Conservation (phyloP, 2,797 vertebrate genomes). For the Cyprinodon diabolis region DNA sequence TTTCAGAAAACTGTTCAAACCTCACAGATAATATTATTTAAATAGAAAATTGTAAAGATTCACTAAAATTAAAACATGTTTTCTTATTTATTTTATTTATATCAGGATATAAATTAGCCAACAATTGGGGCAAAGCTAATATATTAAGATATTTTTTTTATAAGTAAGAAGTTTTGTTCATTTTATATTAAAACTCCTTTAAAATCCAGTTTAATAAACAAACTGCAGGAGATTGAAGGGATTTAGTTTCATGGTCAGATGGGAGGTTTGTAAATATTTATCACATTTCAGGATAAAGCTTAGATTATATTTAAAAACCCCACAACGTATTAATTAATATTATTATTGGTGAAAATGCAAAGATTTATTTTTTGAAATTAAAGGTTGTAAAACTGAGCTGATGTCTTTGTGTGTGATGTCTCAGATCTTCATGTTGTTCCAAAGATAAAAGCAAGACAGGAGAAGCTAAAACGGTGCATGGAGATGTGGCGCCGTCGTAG, state of each 20-base stretch:
- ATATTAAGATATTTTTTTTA: no score
- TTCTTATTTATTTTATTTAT: not conserved
- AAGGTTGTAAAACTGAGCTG: conserved; percentile 65
- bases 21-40: not conserved
- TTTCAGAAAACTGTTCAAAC: no score
- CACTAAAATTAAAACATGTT: no score
- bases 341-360: conserved; percentile 48
- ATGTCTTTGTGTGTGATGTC: not conserved
- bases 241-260: not conserved
- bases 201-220: not conserved
- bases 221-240: not conserved
- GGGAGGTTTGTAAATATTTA: conserved; percentile 3
- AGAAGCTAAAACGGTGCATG: not conserved
- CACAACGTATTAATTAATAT: conserved; percentile 54
- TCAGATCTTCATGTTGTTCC: not conserved
- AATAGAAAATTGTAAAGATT: no score
- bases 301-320: conserved; percentile 68
- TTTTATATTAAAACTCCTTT: no score
- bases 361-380: conserved; percentile 84
- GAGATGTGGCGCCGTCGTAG: no score
- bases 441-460: not conserved
- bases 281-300: conserved; percentile 31
- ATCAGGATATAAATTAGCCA: not conserved
- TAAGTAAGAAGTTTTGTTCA: not conserved
- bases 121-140: no score